Evolutionary conservation across 2,888 invertebrate genomes (phyloP), one percentile per base, ranked within the genome.

Genomic region (Caenorhabditis imperialis): DNA sequence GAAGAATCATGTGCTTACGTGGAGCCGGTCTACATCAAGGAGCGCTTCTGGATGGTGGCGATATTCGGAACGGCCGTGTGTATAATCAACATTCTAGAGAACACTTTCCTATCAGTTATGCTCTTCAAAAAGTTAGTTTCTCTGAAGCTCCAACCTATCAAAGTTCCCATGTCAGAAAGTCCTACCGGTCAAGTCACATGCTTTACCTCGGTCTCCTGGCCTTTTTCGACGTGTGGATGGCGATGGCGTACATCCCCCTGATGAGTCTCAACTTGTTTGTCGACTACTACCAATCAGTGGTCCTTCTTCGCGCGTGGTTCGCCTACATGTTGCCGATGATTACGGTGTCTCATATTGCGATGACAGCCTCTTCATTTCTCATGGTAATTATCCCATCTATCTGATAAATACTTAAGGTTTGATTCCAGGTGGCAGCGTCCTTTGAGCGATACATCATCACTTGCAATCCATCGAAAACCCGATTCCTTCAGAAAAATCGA

Each of bases 311-410:
- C 37, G 82, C 85, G 4, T 86, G 85, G 85, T 85, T 81, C 48
- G 48, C 72, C 37, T 87, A 86, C 67, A 85, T 86, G 85, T 74
- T 84, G 23, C 86, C 85, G 16, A 81, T 86, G 81, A 77, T 86
- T 37, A 87, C 86, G 1, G 77, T 87, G 42, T 85, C 85, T 7
- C 86, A 86, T 65, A 84, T 86, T 8, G 84, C 83, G 23, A 85
- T 86, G 78, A 86, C 86, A 12, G 81, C 86, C 4, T 84, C 85
- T 20, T 82, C 85, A 5, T 86, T 86, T 61, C 67, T 86, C 5
- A 87, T 86, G 74, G 79, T 84, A 20, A 42, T 0, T 18, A 12
- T 30, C 25, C n/a, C 5, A 16, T 16, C 12, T 16, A 45, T 45
- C 22, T 3, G 20, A 51, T n/a, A 3, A 14, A 22, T 23, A 8